Percentiles rank a stretch among this genome's conserved stretches.
phyloP scores from a whole-genome alignment of 2,113 vertebrate genomes.

The Rhea americana region DNA sequence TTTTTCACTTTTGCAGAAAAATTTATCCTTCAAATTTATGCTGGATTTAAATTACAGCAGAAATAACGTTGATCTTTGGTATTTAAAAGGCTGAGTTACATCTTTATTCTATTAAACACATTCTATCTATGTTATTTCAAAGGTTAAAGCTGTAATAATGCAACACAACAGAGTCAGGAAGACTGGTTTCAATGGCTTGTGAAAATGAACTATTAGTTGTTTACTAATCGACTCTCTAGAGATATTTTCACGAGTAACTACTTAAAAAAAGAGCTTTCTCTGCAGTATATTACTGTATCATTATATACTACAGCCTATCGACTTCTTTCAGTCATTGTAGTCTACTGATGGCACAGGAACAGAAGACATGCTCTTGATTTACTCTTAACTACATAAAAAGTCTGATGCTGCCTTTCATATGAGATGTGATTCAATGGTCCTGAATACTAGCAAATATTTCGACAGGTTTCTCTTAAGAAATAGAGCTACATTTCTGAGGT shows the following conservation, averaged over 20 bases:
- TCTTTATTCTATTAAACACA: background rate
- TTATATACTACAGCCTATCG: background rate
- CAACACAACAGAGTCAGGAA: background rate
- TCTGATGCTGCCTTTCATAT: fast-evolving
- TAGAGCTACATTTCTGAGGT: background rate
- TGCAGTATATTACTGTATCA: background rate
- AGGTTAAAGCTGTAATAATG: background rate
- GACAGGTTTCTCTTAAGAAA: background rate
- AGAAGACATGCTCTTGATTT: background rate
- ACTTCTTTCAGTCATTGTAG: background rate
- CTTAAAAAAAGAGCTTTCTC: background rate
- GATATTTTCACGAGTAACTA: background rate
- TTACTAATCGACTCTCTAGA: background rate
- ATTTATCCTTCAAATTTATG: background rate
- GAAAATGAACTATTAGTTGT: background rate
- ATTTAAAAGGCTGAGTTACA: background rate
- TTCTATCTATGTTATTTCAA: background rate
- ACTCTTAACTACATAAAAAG: fast-evolving
- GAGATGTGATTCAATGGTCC: background rate
- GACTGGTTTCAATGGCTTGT: background rate
- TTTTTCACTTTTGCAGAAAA: background rate
- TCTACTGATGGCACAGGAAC: background rate
- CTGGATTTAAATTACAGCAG: background rate
- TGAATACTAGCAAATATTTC: background rate
- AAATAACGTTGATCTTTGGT: background rate